phyloP scores from a whole-genome alignment of 2,113 vertebrate genomes.

The Callaeas wilsoni region DNA sequence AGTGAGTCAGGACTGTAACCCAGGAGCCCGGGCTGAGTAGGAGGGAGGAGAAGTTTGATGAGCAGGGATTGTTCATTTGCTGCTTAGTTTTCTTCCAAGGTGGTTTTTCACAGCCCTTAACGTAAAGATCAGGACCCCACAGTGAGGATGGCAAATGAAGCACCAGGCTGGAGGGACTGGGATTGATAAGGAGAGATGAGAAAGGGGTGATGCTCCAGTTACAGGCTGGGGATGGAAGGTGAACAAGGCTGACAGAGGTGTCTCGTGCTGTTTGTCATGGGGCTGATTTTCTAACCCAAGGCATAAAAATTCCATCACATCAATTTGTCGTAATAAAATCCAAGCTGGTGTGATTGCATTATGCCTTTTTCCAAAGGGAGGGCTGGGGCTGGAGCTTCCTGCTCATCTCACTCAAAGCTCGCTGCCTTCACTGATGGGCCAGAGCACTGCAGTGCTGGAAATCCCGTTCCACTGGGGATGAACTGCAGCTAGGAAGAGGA shows the following conservation, averaged over 20 bases:
- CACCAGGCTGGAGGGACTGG: background rate
- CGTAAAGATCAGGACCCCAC: background rate
- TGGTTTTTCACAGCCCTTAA: background rate
- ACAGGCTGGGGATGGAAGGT: background rate
- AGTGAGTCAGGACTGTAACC: constrained; percentile 35
- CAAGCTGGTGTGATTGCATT: background rate
- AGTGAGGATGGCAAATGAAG: background rate
- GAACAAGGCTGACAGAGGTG: background rate
- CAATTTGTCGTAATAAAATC: background rate
- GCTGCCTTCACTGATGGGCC: background rate
- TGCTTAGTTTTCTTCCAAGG: background rate
- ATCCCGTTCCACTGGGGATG: background rate
- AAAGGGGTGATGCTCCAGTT: background rate
- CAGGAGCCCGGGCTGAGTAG: constrained; percentile 27
- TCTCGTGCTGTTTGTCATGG: background rate
- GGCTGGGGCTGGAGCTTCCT: background rate
- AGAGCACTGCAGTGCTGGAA: background rate
- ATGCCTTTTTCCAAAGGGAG: background rate
- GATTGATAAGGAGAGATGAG: background rate
- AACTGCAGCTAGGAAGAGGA: background rate
- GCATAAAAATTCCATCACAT: background rate
- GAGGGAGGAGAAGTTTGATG: constrained; percentile 33
- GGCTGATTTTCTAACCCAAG: background rate
- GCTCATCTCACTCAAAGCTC: background rate
- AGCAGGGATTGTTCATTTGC: constrained; percentile 39